These are phyloP conservation scores for Gastrophysa polygoni DNA, from an alignment of 2,888 invertebrate species.

Conservation along the genomic window DNA sequence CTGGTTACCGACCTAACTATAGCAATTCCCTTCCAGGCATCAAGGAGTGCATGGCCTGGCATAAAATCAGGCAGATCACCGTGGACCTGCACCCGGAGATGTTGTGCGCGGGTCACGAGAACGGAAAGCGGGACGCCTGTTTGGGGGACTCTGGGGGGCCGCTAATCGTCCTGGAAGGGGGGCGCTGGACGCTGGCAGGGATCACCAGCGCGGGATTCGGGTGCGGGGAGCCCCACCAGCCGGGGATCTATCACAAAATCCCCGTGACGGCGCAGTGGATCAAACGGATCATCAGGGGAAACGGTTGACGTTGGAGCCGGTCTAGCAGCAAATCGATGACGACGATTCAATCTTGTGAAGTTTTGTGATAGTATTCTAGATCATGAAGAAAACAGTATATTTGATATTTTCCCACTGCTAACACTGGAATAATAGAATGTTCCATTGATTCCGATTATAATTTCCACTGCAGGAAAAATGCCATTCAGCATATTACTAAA, in stretches of 20 bases:
- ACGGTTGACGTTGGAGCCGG: not conserved
- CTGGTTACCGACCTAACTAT: too few species aligned
- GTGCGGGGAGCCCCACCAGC: slow-evolving; percentile 84
- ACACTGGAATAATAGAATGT: too few species aligned
- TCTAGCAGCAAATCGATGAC: slow-evolving; percentile 6
- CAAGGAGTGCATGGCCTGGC: slow-evolving; percentile 80
- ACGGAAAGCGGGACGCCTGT: slow-evolving; percentile 83
- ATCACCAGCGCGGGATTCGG: slow-evolving; percentile 88
- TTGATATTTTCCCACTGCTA: too few species aligned
- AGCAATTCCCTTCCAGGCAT: slow-evolving; percentile 67
- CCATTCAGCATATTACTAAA: too few species aligned
- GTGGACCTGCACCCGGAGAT: slow-evolving; percentile 78
- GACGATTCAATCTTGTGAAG: not conserved
- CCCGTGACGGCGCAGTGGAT: slow-evolving; percentile 75
- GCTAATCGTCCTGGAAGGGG: slow-evolving; percentile 70
- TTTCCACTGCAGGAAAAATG: too few species aligned
- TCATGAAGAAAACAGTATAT: too few species aligned
- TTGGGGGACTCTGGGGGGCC: slow-evolving; percentile 85
- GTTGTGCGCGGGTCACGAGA: slow-evolving; percentile 85
- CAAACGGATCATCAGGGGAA: slow-evolving; percentile 60
- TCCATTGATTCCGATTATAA: too few species aligned
- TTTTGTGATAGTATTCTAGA: not conserved
- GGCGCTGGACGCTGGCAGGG: slow-evolving; percentile 76
- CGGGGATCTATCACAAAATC: slow-evolving; percentile 85
- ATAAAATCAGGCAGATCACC: slow-evolving; percentile 77